Conservation (phyloP, 2,113 vertebrate species). For the Merops nubicus region DNA sequence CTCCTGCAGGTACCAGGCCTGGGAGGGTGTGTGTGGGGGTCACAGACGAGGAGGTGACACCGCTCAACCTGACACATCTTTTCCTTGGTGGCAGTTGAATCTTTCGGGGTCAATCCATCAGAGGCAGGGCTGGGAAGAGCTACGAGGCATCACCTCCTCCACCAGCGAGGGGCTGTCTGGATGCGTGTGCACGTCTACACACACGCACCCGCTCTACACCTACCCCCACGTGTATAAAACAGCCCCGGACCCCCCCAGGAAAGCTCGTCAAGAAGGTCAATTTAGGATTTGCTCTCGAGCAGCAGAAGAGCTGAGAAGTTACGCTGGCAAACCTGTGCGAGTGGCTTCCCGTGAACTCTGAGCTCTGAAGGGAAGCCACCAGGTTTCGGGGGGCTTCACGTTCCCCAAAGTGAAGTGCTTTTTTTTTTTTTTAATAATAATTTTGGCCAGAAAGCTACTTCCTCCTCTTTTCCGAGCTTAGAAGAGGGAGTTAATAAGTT, state of each 20-base stretch:
- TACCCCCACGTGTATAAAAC: accelerated
- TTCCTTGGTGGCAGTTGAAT: not conserved
- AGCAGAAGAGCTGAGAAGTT: not conserved
- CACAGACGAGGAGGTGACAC: not conserved
- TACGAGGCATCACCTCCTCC: not conserved
- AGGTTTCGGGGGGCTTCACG: not conserved
- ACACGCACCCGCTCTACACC: accelerated
- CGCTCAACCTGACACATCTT: not conserved
- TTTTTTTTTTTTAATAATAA: not conserved
- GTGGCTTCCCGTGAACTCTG: not conserved
- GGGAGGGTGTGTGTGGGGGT: not conserved
- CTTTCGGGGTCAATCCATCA: not conserved
- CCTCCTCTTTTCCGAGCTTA: not conserved
- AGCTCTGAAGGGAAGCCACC: not conserved
- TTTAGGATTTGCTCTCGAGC: constrained; percentile 21
- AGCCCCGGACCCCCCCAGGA: not conserved
- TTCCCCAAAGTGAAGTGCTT: constrained; percentile 11
- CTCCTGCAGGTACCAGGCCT: not conserved
- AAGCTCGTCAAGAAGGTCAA: not conserved
- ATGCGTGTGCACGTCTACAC: accelerated
- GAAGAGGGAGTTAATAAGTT: constrained; percentile 45
- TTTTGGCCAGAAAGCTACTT: not conserved
- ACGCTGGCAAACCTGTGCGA: not conserved
- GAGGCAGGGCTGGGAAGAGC: not conserved
- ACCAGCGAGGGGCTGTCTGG: not conserved